These are phyloP conservation scores for Ictalurus punctatus DNA, from an alignment of 2,113 vertebrate genomes.

Conservation along the genomic window DNA sequence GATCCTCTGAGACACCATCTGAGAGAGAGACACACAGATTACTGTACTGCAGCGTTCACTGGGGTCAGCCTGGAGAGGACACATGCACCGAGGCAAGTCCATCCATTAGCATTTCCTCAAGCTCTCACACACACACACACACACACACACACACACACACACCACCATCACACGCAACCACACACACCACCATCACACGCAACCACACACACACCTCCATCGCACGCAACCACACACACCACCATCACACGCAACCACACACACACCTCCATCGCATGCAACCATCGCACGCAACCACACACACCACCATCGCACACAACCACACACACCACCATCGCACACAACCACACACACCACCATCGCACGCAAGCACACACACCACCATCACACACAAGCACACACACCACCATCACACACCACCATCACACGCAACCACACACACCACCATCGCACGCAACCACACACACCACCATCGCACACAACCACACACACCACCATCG, in stretches of 20 bases:
- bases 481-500: neutral
- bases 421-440: neutral
- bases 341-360: too few relatives aligned
- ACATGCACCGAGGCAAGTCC: neutral
- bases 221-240: too few relatives aligned
- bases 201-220: neutral
- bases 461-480: neutral
- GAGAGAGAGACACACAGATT: slow-evolving; percentile 43
- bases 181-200: neutral
- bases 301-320: neutral
- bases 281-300: neutral
- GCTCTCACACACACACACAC: neutral
- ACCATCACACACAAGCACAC: neutral
- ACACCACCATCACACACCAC: too few relatives aligned
- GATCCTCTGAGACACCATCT: slow-evolving; percentile 97
- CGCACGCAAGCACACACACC: neutral
- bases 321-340: neutral
- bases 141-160: neutral
- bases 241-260: neutral
- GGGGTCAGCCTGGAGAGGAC: neutral
- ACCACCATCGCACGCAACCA: neutral
- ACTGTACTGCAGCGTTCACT: slow-evolving; percentile 40
- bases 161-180: neutral
- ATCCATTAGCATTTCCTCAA: neutral
- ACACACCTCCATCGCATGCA: neutral